Evolutionary conservation across 2,113 vertebrate species (phyloP).

Genomic region (Cranoglanis bouderius): DNA sequence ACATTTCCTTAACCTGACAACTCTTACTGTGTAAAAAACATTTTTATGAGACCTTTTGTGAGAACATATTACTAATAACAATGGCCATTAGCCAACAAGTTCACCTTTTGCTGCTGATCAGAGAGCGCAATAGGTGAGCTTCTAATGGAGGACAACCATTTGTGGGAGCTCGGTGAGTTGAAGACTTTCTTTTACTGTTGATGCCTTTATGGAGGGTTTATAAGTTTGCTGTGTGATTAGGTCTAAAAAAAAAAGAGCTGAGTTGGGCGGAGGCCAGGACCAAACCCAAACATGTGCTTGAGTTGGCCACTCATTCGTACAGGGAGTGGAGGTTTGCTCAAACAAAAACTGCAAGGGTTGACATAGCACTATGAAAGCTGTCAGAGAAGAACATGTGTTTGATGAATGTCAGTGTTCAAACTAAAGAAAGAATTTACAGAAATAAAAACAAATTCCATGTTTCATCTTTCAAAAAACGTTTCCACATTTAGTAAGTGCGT

Average conservation of each 20-base stretch:
- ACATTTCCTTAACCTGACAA: background rate
- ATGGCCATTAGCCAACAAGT: background rate
- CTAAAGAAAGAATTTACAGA: constrained; percentile 1
- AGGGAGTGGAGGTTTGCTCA: constrained; percentile 43
- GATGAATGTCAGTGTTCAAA: constrained; percentile 14
- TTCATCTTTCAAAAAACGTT: background rate
- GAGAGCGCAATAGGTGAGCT: background rate
- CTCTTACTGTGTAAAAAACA: background rate
- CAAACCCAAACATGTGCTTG: constrained; percentile 47
- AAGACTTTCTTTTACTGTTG: constrained; percentile 37
- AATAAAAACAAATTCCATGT: background rate
- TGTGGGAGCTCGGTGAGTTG: background rate
- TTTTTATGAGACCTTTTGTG: background rate
- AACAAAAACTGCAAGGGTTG: constrained; percentile 38
- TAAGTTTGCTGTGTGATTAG: constrained; percentile 49
- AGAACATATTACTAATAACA: constrained; percentile 20
- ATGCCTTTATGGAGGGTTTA: constrained; percentile 33
- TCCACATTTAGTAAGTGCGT: constrained; percentile 11
- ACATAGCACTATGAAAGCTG: constrained; percentile 39
- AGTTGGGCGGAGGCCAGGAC: constrained; percentile 48
- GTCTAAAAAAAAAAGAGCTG: constrained; percentile 26
- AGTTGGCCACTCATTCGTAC: constrained; percentile 23
- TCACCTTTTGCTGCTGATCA: background rate
- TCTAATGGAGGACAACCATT: constrained; percentile 11
- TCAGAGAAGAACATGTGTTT: constrained; percentile 18